Evolutionary conservation across 1,140 invertebrate species (phyloP).

Genomic region (Drosophila seguyi): DNA sequence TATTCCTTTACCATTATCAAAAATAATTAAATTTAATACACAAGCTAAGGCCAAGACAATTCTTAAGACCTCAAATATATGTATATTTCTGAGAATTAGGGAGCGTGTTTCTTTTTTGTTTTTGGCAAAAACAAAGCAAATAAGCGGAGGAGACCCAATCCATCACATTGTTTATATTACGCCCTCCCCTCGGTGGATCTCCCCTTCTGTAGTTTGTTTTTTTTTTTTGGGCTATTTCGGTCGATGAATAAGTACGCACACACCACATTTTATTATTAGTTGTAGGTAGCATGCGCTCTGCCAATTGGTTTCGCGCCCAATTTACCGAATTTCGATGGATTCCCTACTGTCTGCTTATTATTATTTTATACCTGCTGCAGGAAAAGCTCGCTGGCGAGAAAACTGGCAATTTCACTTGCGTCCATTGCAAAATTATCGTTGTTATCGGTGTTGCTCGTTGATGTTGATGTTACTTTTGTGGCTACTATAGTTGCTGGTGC

Average conservation of each 20-base stretch:
- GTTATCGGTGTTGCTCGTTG: slow-evolving; percentile 22
- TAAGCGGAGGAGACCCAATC: slow-evolving; percentile 28
- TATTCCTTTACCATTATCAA: too few species aligned
- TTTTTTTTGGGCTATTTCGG: slow-evolving; percentile 23
- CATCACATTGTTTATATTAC: slow-evolving; percentile 48
- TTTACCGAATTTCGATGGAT: slow-evolving; percentile 11
- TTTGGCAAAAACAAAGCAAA: not conserved
- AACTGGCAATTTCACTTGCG: slow-evolving; percentile 91
- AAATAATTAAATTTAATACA: not conserved
- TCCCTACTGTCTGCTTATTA: not conserved
- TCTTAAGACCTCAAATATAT: slow-evolving; percentile 3
- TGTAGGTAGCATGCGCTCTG: slow-evolving; percentile 2
- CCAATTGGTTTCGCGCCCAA: slow-evolving; percentile 50
- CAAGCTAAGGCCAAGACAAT: slow-evolving; percentile 8
- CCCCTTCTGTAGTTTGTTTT: slow-evolving; percentile 1
- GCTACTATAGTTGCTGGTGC: slow-evolving; percentile 1
- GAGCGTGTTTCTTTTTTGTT: slow-evolving; percentile 25
- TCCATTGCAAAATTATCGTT: slow-evolving; percentile 87
- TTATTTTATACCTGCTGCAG: slow-evolving; percentile 89
- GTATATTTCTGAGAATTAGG: slow-evolving; percentile 25
- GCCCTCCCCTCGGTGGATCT: slow-evolving; percentile 4
- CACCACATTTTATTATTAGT: slow-evolving; percentile 13
- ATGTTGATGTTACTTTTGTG: slow-evolving; percentile 4
- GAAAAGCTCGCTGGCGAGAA: slow-evolving; percentile 92
- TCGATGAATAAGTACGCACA: slow-evolving; percentile 46